Conservation (phyloP, 2,888 invertebrate genomes). For the Dione vanillae region DNA sequence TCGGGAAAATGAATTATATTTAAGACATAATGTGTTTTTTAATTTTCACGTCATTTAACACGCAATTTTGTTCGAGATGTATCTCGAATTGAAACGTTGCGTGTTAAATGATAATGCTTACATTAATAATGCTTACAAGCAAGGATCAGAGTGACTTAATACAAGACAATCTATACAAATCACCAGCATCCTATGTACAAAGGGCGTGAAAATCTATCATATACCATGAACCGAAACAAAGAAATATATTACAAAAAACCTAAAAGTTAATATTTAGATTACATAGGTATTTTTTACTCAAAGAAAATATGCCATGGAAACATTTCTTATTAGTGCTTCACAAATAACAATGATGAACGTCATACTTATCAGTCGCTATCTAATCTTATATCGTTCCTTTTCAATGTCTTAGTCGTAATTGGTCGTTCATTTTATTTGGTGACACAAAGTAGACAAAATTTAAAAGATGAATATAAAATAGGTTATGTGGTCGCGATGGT, state of each 20-base stretch:
- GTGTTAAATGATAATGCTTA: too few relatives aligned
- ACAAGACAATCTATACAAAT: too few relatives aligned
- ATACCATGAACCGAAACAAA: not conserved
- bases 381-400: constrained; percentile 67
- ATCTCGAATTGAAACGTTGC: too few relatives aligned
- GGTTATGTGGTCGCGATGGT: constrained; percentile 48
- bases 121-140: too few relatives aligned
- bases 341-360: constrained; percentile 57
- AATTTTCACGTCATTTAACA: too few relatives aligned
- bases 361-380: constrained; percentile 71
- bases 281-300: not conserved
- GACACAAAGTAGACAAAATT: constrained; percentile 53
- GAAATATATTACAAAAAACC: not conserved
- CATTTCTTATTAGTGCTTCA: not conserved
- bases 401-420: constrained; percentile 77
- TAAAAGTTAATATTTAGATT: not conserved
- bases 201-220: not conserved
- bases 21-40: too few relatives aligned
- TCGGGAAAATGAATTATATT: too few relatives aligned
- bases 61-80: too few relatives aligned
- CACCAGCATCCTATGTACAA: too few relatives aligned
- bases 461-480: constrained; percentile 48
- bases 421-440: constrained; percentile 60
- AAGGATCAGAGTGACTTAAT: too few relatives aligned
- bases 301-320: not conserved